These are phyloP conservation scores for Micrastur ruficollis DNA, from an alignment of 2,797 vertebrate genomes.

Conservation along the genomic window DNA sequence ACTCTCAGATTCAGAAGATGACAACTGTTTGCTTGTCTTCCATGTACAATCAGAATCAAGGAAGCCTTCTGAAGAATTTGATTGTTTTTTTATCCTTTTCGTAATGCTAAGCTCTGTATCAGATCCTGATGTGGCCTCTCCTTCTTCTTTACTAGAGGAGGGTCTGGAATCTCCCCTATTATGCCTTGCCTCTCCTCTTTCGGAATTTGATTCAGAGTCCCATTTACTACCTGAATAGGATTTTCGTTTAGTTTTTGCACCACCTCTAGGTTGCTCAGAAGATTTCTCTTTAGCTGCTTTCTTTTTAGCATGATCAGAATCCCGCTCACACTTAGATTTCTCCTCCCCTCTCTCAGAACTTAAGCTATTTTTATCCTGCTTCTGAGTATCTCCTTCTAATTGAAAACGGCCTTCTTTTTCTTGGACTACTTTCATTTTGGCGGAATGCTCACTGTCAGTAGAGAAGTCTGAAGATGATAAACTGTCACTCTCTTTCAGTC, in stretches of 20 bases:
- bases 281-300: slow-evolving; percentile 61
- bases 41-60: not conserved
- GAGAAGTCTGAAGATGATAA: slow-evolving; percentile 74
- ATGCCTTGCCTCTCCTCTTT: slow-evolving; percentile 67
- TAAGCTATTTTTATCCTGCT: slow-evolving; percentile 42
- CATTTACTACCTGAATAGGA: slow-evolving; percentile 76
- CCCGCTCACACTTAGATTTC: slow-evolving; percentile 73
- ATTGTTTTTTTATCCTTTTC: slow-evolving; percentile 56
- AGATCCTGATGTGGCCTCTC: slow-evolving; percentile 91
- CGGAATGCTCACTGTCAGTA: slow-evolving; percentile 69
- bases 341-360: slow-evolving; percentile 54
- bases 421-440: slow-evolving; percentile 6
- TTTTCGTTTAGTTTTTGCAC: slow-evolving; percentile 63
- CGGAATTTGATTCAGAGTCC: slow-evolving; percentile 89
- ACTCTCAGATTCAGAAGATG: slow-evolving; percentile 55
- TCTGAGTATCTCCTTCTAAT: slow-evolving; percentile 55
- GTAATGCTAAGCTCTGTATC: slow-evolving; percentile 73
- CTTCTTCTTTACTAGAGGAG: slow-evolving; percentile 91
- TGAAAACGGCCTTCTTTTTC: slow-evolving; percentile 53
- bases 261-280: slow-evolving; percentile 39
- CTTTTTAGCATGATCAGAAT: slow-evolving; percentile 75
- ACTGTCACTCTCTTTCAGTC: slow-evolving; percentile 57
- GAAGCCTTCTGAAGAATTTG: slow-evolving; percentile 28
- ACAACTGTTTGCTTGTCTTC: slow-evolving; percentile 36
- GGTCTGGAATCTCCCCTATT: slow-evolving; percentile 53